Evolutionary conservation across 2,888 invertebrate species (phyloP), one percentile per base, ranked within the genome.

Genomic region (Oeneis ivallda): DNA sequence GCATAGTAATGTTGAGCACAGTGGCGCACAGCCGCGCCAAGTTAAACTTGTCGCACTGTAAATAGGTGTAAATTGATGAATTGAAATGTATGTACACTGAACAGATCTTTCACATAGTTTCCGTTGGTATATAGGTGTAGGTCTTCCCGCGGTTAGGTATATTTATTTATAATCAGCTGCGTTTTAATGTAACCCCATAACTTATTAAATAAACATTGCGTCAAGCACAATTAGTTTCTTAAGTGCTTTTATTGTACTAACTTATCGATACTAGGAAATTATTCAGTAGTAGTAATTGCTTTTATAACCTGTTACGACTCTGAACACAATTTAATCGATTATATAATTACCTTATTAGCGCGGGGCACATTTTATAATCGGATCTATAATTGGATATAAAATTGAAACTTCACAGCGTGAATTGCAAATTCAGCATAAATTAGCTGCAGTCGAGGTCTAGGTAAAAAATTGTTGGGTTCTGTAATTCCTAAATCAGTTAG

Each of bases 401-500:
- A 59, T 63, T 56, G 45, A 57, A 62, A 63, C 26, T 65, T 67
- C 54, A 58, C 57, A 64, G 50, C 43, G 41, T 43, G 52, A 45
- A 56, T 74, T 72, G 59, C 41, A 63, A 70, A 68, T 70, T 69
- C 64, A 64, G 67, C 65, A 74, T 74, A 69, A 72, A 68, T 74
- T 70, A 72, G 60, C 56, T 54, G 52, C 59, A 70, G 67, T 60
- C 68, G 65, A 65, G 60, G 59, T 62, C 64, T 67, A 71, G 67
- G 67, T 71, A 81, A 83, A 82, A 82, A 80, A 74, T 75, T 66
- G 71, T 79, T 75, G 77, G 72, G 77, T 77, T 76, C 80, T 75
- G 75, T 78, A 79, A 81, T 80, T 79, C 82, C 82, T 82, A 83
- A 85, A 82, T 84, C 81, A 84, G 84, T 85, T 89, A 91, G 90